phyloP scores from a whole-genome alignment of 2,113 vertebrate species.

The Gambusia affinis region DNA sequence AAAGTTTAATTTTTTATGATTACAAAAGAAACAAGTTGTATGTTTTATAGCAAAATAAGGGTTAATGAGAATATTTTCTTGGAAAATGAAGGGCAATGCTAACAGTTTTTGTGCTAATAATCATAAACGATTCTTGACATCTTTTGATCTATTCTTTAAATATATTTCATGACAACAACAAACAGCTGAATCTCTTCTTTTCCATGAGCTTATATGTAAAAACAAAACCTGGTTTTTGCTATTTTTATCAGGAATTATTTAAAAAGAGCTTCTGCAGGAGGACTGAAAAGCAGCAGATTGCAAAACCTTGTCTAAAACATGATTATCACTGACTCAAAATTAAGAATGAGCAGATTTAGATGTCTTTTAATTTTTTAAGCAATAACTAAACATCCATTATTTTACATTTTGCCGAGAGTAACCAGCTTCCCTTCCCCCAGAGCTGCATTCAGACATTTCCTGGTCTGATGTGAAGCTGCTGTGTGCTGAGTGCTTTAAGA shows the following conservation, averaged over 20 bases:
- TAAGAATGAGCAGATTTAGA: too few relatives aligned
- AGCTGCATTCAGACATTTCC: conserved; percentile 16
- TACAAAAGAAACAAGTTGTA: background rate
- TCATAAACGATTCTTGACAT: background rate
- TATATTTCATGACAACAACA: background rate
- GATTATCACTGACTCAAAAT: too few relatives aligned
- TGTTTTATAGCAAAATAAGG: background rate
- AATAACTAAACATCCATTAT: background rate
- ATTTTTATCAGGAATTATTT: background rate
- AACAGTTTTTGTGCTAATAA: background rate
- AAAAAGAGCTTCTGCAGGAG: background rate
- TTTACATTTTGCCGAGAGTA: background rate
- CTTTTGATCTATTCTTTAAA: background rate
- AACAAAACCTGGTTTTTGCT: background rate
- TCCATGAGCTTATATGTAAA: background rate
- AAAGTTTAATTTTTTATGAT: background rate
- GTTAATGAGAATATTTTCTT: background rate
- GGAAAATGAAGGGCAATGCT: background rate
- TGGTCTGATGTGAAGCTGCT: background rate
- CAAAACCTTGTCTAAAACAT: too few relatives aligned
- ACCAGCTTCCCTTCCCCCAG: background rate
- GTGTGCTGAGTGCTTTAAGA: conserved; percentile 5
- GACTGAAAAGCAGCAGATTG: background rate
- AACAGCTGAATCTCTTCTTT: background rate
- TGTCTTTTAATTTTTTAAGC: background rate